phyloP scores from a whole-genome alignment of 2,113 vertebrate genomes.

The Lophura nycthemera region DNA sequence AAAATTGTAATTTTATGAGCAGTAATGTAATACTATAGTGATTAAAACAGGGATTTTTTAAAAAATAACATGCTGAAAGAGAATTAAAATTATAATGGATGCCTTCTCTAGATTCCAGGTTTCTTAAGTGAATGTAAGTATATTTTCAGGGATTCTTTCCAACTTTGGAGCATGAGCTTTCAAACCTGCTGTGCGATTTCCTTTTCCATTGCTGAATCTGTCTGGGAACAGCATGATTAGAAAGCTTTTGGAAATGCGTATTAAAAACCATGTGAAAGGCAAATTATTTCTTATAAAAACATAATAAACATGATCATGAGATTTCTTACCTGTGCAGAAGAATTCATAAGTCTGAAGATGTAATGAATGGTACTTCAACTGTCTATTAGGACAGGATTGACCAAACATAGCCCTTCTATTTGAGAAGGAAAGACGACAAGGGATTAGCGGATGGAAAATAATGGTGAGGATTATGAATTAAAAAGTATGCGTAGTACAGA shows the following conservation, averaged over 20 bases:
- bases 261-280: background rate
- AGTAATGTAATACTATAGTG: background rate
- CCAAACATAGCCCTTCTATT: background rate
- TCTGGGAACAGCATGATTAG: background rate
- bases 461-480: fast-evolving
- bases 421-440: background rate
- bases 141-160: background rate
- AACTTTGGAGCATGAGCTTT: background rate
- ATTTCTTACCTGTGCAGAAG: background rate
- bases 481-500: background rate
- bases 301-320: background rate
- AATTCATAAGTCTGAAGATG: background rate
- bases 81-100: background rate
- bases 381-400: background rate
- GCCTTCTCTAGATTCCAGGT: background rate
- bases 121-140: background rate
- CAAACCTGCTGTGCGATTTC: background rate
- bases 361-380: background rate
- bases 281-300: background rate
- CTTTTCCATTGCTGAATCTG: background rate
- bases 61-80: background rate
- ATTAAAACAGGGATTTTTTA: background rate
- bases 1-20: background rate
- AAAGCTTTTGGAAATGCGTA: background rate
- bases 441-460: background rate